Evolutionary conservation across 2,113 vertebrate species (phyloP).

Genomic region (Thamnophis sirtalis): DNA sequence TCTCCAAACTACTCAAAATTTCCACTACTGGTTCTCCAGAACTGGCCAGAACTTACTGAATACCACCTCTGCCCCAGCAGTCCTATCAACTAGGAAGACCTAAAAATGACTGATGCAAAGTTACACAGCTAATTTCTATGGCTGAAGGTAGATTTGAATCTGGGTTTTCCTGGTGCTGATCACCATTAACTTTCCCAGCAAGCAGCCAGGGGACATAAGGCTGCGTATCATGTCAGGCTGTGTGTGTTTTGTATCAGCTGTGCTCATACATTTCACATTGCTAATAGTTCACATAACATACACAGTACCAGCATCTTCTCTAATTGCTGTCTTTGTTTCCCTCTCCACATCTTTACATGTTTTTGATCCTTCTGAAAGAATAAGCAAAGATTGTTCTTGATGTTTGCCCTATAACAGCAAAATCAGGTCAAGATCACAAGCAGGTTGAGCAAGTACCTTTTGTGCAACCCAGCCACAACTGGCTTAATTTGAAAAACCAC

Average conservation of each 20-base stretch:
- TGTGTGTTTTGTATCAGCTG: not conserved
- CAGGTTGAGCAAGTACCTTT: not conserved
- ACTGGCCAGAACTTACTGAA: no score
- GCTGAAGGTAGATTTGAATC: not conserved
- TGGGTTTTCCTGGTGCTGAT: not conserved
- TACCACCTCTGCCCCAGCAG: not conserved
- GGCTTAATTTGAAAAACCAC: not conserved
- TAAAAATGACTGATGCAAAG: not conserved
- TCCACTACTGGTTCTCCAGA: no score
- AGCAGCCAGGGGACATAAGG: not conserved
- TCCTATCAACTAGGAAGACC: not conserved
- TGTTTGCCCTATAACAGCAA: not conserved
- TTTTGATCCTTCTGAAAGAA: not conserved
- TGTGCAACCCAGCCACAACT: not conserved
- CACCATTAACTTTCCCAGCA: not conserved
- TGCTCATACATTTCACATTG: not conserved
- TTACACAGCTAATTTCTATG: not conserved
- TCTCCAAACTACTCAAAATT: no score
- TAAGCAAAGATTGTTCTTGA: not conserved
- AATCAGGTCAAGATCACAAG: not conserved
- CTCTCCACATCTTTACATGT: not conserved
- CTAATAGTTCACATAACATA: not conserved
- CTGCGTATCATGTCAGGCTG: not conserved
- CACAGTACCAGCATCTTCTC: not conserved
- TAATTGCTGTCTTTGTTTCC: not conserved